These are phyloP conservation scores for Pantherophis vulpinus DNA, from an alignment of 2,797 vertebrate species.

Conservation along the genomic window DNA sequence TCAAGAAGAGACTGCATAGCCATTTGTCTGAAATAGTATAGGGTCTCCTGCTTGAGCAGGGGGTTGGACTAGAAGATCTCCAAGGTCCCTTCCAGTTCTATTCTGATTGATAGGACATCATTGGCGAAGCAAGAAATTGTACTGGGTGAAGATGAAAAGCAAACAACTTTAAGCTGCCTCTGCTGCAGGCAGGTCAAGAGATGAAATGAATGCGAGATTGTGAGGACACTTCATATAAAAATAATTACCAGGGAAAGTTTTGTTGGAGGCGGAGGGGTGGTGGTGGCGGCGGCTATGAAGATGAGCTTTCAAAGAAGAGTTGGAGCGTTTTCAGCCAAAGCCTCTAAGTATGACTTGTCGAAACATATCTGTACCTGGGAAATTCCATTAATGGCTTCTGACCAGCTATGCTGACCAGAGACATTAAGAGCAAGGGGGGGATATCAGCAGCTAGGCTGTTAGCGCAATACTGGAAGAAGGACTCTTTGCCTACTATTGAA, in stretches of 20 bases:
- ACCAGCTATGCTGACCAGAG: neutral
- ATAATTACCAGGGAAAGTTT: neutral
- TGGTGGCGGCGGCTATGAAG: neutral
- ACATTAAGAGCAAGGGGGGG: neutral
- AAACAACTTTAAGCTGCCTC: neutral
- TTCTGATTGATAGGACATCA: neutral
- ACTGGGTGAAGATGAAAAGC: neutral
- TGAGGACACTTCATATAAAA: neutral
- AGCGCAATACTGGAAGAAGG: too few species aligned
- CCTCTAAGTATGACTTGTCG: neutral
- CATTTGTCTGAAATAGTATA: neutral
- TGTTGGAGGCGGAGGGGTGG: rapidly evolving
- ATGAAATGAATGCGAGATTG: neutral
- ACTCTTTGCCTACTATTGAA: too few species aligned
- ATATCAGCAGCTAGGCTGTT: too few species aligned
- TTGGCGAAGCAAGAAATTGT: neutral
- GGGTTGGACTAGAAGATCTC: neutral
- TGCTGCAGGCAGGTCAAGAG: neutral
- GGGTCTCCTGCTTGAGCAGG: neutral
- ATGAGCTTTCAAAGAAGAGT: neutral
- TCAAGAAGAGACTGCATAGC: neutral
- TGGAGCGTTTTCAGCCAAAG: neutral
- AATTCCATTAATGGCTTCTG: neutral
- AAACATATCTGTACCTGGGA: neutral
- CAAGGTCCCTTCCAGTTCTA: neutral